Evolutionary conservation across 1,140 invertebrate genomes (phyloP), one percentile per base, ranked within the genome.

Genomic region (Macrotrachela quadricornifera): DNA sequence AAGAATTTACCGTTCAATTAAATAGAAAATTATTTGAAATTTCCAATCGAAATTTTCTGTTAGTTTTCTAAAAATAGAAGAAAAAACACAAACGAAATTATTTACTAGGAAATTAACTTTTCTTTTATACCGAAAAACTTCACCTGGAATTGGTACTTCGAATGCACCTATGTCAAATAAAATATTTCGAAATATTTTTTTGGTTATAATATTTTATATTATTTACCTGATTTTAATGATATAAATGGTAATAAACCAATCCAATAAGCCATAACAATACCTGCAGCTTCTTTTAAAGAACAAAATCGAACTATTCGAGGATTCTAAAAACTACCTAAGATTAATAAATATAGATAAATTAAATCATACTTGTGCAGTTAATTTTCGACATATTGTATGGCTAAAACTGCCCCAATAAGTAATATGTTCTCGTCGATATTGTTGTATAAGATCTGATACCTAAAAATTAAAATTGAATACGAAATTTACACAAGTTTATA

Each of bases 391-490:
- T 36, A 11, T 41, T 42, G 15, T 53, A 39, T 30, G 21, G 8
- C 40, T 46, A 40, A 53, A 53, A 8, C 44, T 46, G 21, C 80
- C 80, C 79, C 79, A 81, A 8, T 79, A 77, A 43, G 79, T 80
- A n/a, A 77, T 69, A 43, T 78, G 68, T 60, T 79, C 75, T 56
- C 79, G 67, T 17, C 76, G 67, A 62, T 75, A 80, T 48, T 74
- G 56, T 56, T 70, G 71, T 48, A 80, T 75, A 40, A 81, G 65
- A 41, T 73, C 64, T 50, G 75, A 71, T 15, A 73, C 71, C 71
- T 74, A 53, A 41, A 30, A 4, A 60, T 44, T 47, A 41, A 42
- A 51, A 52, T 55, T 39, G 15, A 36, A n/a, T 15, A 12, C 3
- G 6, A 12, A 42, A 4, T 45, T 16, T n/a, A n/a, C n/a, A n/a